phyloP scores from a whole-genome alignment of 2,113 vertebrate species.

The Grammomys dolichurus region DNA sequence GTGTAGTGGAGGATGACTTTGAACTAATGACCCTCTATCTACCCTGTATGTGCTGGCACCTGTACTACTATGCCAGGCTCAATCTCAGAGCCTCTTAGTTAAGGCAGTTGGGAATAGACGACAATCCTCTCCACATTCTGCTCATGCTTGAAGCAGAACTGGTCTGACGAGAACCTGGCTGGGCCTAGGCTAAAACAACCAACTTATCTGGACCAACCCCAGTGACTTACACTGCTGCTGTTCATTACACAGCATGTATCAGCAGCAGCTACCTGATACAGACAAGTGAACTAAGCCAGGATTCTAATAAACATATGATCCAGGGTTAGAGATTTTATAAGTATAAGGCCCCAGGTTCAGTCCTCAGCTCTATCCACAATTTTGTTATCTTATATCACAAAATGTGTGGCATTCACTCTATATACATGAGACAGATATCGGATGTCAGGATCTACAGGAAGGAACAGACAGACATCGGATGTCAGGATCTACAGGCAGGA shows the following conservation, averaged over 20 bases:
- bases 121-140: too few relatives aligned
- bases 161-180: background rate
- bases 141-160: background rate
- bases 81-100: background rate
- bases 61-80: background rate
- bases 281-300: background rate
- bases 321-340: background rate
- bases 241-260: background rate
- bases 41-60: background rate
- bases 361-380: background rate
- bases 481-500: background rate
- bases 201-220: background rate
- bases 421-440: background rate
- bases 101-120: background rate
- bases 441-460: too few relatives aligned
- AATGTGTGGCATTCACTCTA: background rate
- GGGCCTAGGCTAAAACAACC: background rate
- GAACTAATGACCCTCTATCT: background rate
- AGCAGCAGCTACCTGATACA: background rate
- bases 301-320: background rate
- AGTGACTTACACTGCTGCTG: accelerated
- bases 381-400: background rate
- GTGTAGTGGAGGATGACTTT: background rate
- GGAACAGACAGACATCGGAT: background rate
- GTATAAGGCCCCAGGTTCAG: background rate